Conservation (phyloP, 1,140 invertebrate species). For the Gonatopus flavifemur region DNA sequence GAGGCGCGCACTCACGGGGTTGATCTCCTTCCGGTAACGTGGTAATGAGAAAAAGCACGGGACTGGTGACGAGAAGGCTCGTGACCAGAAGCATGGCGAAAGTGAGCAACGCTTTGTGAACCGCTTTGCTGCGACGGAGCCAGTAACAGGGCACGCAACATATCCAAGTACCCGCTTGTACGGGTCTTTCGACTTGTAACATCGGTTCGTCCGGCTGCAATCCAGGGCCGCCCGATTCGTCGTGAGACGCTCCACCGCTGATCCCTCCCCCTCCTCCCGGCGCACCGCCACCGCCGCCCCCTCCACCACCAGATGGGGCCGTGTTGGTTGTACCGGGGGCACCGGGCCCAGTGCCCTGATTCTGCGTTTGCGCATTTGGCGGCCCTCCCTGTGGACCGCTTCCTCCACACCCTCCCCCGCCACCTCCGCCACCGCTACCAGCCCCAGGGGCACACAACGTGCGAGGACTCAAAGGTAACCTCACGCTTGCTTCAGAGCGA, state of each 20-base stretch:
- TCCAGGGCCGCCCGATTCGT: constrained; percentile 11
- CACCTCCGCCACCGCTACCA: constrained; percentile 12
- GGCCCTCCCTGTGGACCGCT: neutral
- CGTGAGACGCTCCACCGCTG: neutral
- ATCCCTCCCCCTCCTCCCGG: constrained; percentile 12
- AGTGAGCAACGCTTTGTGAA: constrained; percentile 65
- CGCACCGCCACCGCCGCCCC: constrained; percentile 17
- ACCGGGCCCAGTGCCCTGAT: constrained; percentile 20
- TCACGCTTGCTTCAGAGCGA: constrained; percentile 27
- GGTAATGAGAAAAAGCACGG: constrained; percentile 65
- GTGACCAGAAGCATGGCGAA: constrained; percentile 64
- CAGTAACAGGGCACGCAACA: constrained; percentile 65
- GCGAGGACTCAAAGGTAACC: constrained; percentile 41
- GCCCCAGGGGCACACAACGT: constrained; percentile 40
- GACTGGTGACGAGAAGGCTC: constrained; percentile 63
- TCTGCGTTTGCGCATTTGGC: constrained; percentile 11
- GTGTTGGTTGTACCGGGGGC: constrained; percentile 9
- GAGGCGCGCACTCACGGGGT: constrained; percentile 55
- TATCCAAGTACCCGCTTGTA: constrained; percentile 59
- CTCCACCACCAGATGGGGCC: neutral
- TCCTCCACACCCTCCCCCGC: neutral
- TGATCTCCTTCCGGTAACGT: constrained; percentile 60
- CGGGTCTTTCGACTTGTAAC: constrained; percentile 40
- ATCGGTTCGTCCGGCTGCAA: constrained; percentile 47
- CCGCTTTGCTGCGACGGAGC: constrained; percentile 61